A percentile compares a stretch with the other conserved stretches of the same genome.
Evolutionary conservation across 2,113 vertebrate genomes (phyloP).

Genomic region (Lampris incognitus): DNA sequence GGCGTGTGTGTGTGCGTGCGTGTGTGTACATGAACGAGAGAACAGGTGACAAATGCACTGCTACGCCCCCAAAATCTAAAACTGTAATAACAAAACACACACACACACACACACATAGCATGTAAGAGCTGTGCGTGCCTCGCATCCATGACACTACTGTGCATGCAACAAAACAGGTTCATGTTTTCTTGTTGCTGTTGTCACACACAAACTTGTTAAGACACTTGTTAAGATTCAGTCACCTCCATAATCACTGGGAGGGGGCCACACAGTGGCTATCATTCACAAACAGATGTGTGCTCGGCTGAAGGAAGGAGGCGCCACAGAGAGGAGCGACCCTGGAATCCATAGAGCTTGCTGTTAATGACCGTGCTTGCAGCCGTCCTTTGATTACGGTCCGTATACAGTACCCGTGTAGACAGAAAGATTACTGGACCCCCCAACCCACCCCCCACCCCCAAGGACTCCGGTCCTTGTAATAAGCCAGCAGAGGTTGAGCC

Average conservation of each 20-base stretch:
- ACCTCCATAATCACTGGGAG: constrained; percentile 40
- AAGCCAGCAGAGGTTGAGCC: not conserved
- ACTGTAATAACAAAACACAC: no score
- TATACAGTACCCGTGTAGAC: not conserved
- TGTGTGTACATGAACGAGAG: no score
- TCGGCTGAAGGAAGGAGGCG: not conserved
- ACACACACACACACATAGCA: no score
- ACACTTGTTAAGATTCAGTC: constrained; percentile 16
- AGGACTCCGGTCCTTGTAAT: constrained; percentile 1
- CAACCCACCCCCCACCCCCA: not conserved
- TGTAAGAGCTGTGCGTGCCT: no score
- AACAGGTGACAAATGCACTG: no score
- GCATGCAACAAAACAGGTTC: not conserved
- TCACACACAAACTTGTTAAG: constrained; percentile 21
- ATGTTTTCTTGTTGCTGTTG: not conserved
- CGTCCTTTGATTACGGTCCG: not conserved
- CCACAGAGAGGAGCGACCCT: not conserved
- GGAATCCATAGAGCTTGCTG: constrained; percentile 6
- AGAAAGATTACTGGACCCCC: not conserved
- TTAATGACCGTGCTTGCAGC: not conserved
- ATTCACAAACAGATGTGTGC: constrained; percentile 55
- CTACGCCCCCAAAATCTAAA: no score
- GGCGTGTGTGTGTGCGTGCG: no score
- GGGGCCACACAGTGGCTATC: constrained; percentile 28
- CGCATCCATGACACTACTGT: no score